phyloP scores from a whole-genome alignment of 2,797 vertebrate genomes.

The Meda fulgida region DNA sequence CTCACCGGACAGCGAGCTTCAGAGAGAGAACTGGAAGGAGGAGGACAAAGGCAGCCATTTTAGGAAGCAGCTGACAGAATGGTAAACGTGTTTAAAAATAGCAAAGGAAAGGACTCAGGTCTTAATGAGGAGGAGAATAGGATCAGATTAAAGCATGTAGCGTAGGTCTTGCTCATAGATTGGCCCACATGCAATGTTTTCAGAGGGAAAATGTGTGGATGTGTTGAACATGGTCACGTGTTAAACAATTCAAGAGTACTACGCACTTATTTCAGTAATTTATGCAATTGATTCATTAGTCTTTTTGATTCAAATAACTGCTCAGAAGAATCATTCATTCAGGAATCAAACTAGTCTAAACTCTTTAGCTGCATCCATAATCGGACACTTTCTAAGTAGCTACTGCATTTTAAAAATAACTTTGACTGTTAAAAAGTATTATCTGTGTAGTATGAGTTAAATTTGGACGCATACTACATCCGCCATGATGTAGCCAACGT shows the following conservation, averaged over 20 bases:
- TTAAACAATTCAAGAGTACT: not conserved
- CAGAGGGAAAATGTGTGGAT: not conserved
- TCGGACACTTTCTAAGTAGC: not conserved
- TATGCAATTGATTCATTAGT: not conserved
- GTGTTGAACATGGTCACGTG: not conserved
- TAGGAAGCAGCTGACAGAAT: conserved; percentile 45
- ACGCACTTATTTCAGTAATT: not conserved
- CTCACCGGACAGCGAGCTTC: conserved; percentile 4
- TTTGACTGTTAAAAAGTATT: not conserved
- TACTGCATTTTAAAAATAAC: not conserved
- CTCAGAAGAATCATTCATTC: not conserved
- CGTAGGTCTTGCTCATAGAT: not conserved
- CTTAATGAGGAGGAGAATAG: conserved; percentile 47
- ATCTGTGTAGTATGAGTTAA: not conserved
- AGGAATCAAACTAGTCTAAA: conserved; percentile 1
- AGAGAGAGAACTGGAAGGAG: conserved; percentile 18
- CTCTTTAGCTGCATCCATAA: not conserved
- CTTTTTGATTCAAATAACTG: not conserved
- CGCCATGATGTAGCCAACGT: not conserved
- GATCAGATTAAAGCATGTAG: conserved; percentile 3
- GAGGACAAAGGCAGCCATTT: conserved; percentile 55
- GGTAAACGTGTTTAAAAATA: conserved; percentile 53
- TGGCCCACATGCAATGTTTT: not conserved
- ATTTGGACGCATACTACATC: not conserved
- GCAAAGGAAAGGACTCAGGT: conserved; percentile 44